Base-by-base conservation (phyloP, 2,797 vertebrate species). In the Uromys caudimaculatus region DNA sequence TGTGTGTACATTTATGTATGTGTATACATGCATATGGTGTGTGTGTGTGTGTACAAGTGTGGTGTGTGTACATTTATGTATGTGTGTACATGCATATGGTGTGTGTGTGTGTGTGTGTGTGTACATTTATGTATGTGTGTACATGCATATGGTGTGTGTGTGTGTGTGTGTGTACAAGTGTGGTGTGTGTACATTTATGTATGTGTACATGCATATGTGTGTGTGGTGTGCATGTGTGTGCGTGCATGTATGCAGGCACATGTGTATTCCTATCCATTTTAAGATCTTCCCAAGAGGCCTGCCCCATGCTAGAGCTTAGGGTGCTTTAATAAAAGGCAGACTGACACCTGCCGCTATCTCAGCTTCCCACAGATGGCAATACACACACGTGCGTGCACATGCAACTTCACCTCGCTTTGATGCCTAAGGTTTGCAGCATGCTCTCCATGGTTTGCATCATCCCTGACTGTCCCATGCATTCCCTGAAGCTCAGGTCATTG, bases 311-410 rank as follows among this genome's bases (percentile, higher is more conserved):
- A 90, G 24, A 93, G 35, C n/a, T 96, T 75, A 81, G n/a, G 21
- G 47, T 52, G 44, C 69, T 94, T 87, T 83, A 89, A 82, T 67
- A 89, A 94, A 94, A 96, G 50, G 58, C 6, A 91, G 62, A 62
- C 56, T 79, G 32, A 35, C 50, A 64, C 27, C 44, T 69, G 29
- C 16, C 21, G 71, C 76, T 79, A 71, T 23, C 86, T 44, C 32
- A 88, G 64, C 50, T 96, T 94, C 87, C 64, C 94, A 90, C 3
- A 92, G 78, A 35, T 6, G 35, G n/a, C 35, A 38, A 71, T 4
- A 2, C 38, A 24, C 38, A 41, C 38, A 41, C 38, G 19, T 41
- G 71, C 38, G 24, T 16, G 35, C 19, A 11, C n/a, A 4, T 23
- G 69, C n/a, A 21, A 58, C 73, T 56, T 95, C 19, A 14, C 24